These are phyloP conservation scores for Drosophila setifemur DNA, from an alignment of 1,140 invertebrate species.

Conservation along the genomic window DNA sequence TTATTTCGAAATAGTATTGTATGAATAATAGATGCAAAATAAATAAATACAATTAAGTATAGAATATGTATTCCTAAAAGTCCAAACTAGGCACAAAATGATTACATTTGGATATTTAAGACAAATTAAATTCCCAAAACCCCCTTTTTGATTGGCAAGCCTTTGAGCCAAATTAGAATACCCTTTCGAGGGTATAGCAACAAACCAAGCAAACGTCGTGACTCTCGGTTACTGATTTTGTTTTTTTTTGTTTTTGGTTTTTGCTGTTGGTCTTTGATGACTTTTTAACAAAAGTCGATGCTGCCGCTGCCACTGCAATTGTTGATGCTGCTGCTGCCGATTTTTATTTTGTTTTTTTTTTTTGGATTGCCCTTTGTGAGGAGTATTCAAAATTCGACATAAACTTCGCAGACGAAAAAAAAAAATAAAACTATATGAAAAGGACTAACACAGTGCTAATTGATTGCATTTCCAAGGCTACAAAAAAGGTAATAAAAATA, in stretches of 20 bases:
- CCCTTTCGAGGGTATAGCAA: conserved; percentile 11
- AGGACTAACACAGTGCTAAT: neutral
- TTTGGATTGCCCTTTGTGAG: conserved; percentile 20
- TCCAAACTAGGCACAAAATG: too few relatives aligned
- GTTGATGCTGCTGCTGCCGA: conserved; percentile 20
- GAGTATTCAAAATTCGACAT: conserved; percentile 6
- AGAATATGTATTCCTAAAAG: too few relatives aligned
- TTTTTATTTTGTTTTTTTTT: conserved; percentile 32
- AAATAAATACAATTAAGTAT: too few relatives aligned
- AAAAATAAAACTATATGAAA: neutral
- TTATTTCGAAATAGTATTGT: too few relatives aligned
- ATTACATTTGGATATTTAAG: neutral
- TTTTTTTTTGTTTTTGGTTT: conserved; percentile 54
- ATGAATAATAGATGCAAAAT: too few relatives aligned
- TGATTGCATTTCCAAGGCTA: too few relatives aligned
- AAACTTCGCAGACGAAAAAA: conserved; percentile 6
- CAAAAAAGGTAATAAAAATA: too few relatives aligned
- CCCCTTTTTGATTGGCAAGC: too few relatives aligned
- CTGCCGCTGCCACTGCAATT: conserved; percentile 37
- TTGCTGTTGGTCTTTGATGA: conserved; percentile 73
- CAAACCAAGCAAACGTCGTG: conserved; percentile 55
- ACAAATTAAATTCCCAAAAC: neutral
- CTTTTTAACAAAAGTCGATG: conserved; percentile 72
- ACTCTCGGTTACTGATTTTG: conserved; percentile 38
- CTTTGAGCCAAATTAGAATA: neutral